Evolutionary conservation across 2,113 vertebrate genomes (phyloP).

Genomic region (Semicossyphus pulcher): DNA sequence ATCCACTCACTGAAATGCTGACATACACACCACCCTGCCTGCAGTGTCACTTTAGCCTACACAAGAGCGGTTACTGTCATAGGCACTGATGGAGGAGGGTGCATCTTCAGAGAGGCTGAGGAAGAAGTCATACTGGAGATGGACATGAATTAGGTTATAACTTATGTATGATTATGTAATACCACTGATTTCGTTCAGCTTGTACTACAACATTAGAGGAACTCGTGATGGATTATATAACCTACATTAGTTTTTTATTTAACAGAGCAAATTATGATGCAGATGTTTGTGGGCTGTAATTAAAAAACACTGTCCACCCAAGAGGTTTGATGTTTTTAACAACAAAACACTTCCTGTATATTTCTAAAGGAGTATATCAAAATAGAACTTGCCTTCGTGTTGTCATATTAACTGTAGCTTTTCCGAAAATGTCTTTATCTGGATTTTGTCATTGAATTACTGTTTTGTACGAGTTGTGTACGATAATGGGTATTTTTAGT

Average conservation of each 20-base stretch:
- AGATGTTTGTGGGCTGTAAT: neutral
- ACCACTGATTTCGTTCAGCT: neutral
- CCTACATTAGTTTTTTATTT: neutral
- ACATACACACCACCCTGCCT: slow-evolving; percentile 67
- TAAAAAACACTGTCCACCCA: neutral
- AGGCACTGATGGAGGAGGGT: slow-evolving; percentile 19
- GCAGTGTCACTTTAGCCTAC: slow-evolving; percentile 58
- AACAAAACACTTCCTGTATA: neutral
- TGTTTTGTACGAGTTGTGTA: too few relatives aligned
- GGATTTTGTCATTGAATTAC: too few relatives aligned
- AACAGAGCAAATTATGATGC: neutral
- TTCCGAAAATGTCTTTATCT: neutral
- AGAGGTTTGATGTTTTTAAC: neutral
- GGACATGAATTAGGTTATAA: neutral
- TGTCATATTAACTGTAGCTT: too few relatives aligned
- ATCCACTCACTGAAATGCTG: slow-evolving; percentile 68
- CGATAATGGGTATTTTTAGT: neutral
- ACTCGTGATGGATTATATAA: neutral
- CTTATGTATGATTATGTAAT: slow-evolving; percentile 1
- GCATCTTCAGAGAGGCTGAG: neutral
- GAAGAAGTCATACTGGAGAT: neutral
- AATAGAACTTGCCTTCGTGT: too few relatives aligned
- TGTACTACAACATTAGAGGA: neutral
- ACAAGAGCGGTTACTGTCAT: slow-evolving; percentile 28
- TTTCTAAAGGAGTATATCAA: too few relatives aligned